Evolutionary conservation across 2,888 invertebrate species (phyloP).

Genomic region (Drosophila mettleri): DNA sequence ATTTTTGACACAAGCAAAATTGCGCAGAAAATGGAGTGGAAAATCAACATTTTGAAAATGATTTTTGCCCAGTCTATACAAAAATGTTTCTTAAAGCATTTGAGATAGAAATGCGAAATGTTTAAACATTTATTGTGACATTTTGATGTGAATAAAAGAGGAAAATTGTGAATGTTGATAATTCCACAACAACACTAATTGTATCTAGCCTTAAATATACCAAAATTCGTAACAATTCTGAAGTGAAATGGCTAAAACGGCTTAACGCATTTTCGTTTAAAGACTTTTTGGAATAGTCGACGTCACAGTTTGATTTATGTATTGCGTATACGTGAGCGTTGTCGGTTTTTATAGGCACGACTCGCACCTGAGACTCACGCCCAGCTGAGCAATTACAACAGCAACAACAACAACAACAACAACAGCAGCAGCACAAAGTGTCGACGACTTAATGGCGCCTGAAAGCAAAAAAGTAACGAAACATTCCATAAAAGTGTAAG

Average conservation of each 20-base stretch:
- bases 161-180: neutral
- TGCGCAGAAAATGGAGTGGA: conserved; percentile 39
- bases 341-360: conserved; percentile 57
- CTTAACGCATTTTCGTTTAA: conserved; percentile 11
- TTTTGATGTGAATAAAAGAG: too few relatives aligned
- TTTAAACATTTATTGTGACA: neutral
- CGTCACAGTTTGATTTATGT: conserved; percentile 47
- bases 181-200: too few relatives aligned
- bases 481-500: conserved; percentile 29
- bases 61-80: conserved; percentile 10
- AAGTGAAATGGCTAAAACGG: too few relatives aligned
- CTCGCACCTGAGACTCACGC: conserved; percentile 62
- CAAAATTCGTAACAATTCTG: neutral
- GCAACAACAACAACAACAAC: neutral
- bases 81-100: conserved; percentile 10
- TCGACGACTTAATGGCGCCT: conserved; percentile 56
- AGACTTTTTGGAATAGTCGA: conserved; percentile 30
- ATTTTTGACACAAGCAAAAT: conserved; percentile 46
- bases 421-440: neutral
- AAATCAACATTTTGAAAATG: conserved; percentile 36
- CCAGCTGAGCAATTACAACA: conserved; percentile 67
- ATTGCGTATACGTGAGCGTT: conserved; percentile 67
- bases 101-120: neutral
- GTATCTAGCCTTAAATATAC: neutral
- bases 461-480: conserved; percentile 22